Conservation (phyloP, 2,113 vertebrate genomes). For the Xiphophorus hellerii region DNA sequence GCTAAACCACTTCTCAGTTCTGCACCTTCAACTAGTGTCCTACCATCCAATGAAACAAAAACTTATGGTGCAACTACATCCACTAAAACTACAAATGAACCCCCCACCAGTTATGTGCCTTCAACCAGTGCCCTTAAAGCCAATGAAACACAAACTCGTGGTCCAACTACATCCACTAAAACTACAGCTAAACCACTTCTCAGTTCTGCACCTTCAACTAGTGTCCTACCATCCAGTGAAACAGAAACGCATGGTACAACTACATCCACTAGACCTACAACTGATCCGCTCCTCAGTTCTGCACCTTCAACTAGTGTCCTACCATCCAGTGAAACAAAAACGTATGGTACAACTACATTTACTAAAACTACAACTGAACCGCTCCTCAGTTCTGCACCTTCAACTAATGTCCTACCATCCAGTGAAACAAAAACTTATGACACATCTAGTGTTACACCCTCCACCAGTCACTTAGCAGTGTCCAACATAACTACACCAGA, state of each 20-base stretch:
- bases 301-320: too few species aligned
- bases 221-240: too few species aligned
- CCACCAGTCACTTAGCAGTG: background rate
- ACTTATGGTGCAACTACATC: too few species aligned
- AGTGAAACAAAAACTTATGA: background rate
- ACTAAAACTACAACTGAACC: background rate
- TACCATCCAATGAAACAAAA: too few species aligned
- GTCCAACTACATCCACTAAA: background rate
- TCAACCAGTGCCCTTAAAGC: background rate
- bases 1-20: too few species aligned
- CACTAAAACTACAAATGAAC: background rate
- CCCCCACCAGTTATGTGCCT: background rate
- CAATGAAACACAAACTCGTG: too few species aligned
- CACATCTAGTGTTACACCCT: background rate
- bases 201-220: background rate
- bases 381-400: background rate
- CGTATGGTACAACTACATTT: too few species aligned
- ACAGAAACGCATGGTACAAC: too few species aligned
- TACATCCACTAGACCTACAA: background rate
- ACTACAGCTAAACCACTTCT: too few species aligned
- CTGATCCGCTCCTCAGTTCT: background rate
- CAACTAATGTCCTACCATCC: background rate
- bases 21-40: too few species aligned
- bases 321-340: background rate
- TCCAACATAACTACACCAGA: background rate